Base-by-base conservation (phyloP, 2,888 invertebrate genomes). In the Meloe dianella region DNA sequence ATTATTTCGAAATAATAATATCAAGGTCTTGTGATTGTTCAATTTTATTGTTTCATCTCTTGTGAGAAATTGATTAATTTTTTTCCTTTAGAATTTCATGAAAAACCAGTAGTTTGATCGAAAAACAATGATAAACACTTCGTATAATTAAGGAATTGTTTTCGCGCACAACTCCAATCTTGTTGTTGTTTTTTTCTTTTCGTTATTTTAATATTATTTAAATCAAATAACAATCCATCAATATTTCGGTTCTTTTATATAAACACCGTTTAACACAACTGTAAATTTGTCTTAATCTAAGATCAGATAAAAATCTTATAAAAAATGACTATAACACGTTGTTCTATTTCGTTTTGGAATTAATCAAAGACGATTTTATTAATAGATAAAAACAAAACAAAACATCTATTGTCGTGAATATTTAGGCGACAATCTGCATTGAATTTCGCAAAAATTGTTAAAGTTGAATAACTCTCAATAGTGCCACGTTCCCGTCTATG, bases 51-150 rank as follows among this genome's bases (percentile, higher is more conserved):
- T 47, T 47, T 47, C 20, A 17, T 10, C 10, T 47, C 10, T 47
- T 10, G 47, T 22, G 47, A 20, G 47, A 47, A 47, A 47, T 47
- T 47, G 47, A 47, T 47, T 47, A 47, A 47, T 47, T 47, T 47
- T 47, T 41, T 41, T 12, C 32, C 12, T 47, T 47, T 47, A 10
- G 10, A 47, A 47, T 47, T 20, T 20, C 10, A 20, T 47, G 47
- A 20, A 47, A n/a, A 47, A 20, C 41, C 5, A 41, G 17, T 17
- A 41, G 35, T 35, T 41, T 41, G 41, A 41, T 41, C 41, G 1
- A n/a, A 41, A 1, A 20, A 47, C 7, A 20, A 47, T 47, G 47
- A 47, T 9, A 9, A 47, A 47, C 47, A 47, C 10, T 20, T 47
- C 10, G 2, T 20, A 47, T 22, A 47, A 47, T 47, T 47, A 47